phyloP scores from a whole-genome alignment of 2,888 invertebrate genomes.

The Trissolcus japonicus region DNA sequence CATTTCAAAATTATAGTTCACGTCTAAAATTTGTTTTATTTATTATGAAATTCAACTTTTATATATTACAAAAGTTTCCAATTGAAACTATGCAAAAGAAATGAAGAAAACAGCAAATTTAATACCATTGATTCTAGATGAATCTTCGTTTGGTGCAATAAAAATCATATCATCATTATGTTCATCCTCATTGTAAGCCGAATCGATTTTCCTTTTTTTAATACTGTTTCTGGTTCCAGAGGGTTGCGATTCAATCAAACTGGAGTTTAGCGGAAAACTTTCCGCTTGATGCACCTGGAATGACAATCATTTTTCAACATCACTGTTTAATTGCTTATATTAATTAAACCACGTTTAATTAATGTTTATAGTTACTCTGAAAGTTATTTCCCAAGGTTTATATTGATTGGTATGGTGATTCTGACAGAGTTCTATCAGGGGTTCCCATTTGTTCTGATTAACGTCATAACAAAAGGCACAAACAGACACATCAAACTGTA shows the following conservation, averaged over 20 bases:
- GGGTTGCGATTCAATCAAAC: constrained; percentile 65
- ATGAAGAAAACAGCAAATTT: no score
- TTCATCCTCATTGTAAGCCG: constrained; percentile 80
- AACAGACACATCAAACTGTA: constrained; percentile 72
- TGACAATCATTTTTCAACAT: not conserved
- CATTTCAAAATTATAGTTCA: constrained; percentile 66
- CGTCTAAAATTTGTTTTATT: constrained; percentile 64
- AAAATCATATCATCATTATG: constrained; percentile 81
- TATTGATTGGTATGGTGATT: constrained; percentile 79
- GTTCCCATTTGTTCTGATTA: constrained; percentile 87
- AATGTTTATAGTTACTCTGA: constrained; percentile 76
- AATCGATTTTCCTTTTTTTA: constrained; percentile 77
- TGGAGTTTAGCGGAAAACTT: constrained; percentile 78
- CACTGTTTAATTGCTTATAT: not conserved
- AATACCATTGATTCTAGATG: constrained; percentile 62
- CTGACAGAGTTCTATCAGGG: constrained; percentile 86
- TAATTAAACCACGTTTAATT: no score
- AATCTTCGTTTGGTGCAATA: constrained; percentile 73
- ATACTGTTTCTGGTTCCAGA: constrained; percentile 63
- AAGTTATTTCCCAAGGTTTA: constrained; percentile 84
- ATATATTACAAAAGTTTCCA: not conserved
- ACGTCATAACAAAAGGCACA: constrained; percentile 83
- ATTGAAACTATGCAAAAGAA: not conserved
- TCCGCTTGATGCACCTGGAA: constrained; percentile 77
- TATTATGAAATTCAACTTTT: not conserved